phyloP scores from a whole-genome alignment of 2,888 invertebrate species.

The Dorcus hopei region DNA sequence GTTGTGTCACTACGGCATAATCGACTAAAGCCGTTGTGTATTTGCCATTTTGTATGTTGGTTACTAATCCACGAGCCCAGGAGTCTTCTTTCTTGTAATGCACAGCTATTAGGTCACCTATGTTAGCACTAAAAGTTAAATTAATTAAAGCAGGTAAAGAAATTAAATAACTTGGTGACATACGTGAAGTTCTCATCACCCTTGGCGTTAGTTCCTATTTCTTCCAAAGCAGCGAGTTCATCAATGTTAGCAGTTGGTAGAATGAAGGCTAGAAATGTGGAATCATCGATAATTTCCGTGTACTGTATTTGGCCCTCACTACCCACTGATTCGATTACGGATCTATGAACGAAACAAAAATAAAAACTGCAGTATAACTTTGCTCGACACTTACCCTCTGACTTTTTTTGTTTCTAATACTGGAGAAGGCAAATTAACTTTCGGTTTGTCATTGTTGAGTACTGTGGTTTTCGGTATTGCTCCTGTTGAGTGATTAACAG shows the following conservation, averaged over 20 bases:
- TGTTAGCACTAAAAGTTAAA: conserved; percentile 15
- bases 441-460: too few species aligned
- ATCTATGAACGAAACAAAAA: too few species aligned
- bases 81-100: conserved; percentile 10
- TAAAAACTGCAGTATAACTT: too few species aligned
- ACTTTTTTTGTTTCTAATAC: too few species aligned
- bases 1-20: conserved; percentile 20
- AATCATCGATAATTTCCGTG: conserved; percentile 1
- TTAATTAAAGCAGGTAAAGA: background rate
- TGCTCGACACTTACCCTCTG: too few species aligned
- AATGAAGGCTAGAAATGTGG: conserved; percentile 12
- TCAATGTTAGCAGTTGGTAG: conserved; percentile 1
- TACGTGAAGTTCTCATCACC: conserved; percentile 3
- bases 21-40: conserved; percentile 26
- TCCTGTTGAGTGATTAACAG: too few species aligned
- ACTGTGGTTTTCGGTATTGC: too few species aligned
- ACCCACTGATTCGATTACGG: too few species aligned
- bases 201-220: conserved; percentile 1
- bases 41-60: conserved; percentile 10
- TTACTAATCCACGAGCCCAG: conserved; percentile 23
- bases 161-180: background rate
- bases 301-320: conserved; percentile 9
- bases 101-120: conserved; percentile 22
- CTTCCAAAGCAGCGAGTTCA: conserved; percentile 8
- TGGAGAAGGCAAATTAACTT: too few species aligned